Base-by-base conservation (phyloP, 2,888 invertebrate species). In the Dicycla oo region DNA sequence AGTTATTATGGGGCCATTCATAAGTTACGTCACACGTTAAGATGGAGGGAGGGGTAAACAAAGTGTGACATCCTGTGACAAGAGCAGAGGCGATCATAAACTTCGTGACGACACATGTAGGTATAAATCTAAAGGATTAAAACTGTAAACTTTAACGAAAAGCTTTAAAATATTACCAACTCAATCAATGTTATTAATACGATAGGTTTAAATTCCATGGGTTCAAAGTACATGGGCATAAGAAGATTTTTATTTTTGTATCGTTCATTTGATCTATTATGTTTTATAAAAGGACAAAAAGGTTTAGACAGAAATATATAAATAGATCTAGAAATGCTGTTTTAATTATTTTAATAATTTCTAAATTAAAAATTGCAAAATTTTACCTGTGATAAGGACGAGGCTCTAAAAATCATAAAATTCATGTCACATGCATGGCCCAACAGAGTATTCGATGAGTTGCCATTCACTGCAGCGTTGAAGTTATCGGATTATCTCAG, bases 401-500 rank as follows among this genome's bases (percentile, higher is more conserved):
- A 51, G 13, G 56, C 20, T 57, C 7, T 57, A 57, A 57, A n/a
- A 30, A 7, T 20, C 3, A 20, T 56, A 13, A 20, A 20, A 34
- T 8, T n/a, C 15, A 1, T 57, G 34, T 38, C 34, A 57, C 15
- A 34, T 57, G 4, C 15, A 34, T 13, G 34, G n/a, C 2, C 23
- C 47, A 10, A 10, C 6, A 51, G 7, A 57, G 49, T 20, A 34
- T 58, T 49, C 49, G 40, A 45, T 54, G 58, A 67, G 38, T 72
- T 53, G 40, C 30, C n/a, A 63, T 60, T 67, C 53, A n/a, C 20
- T 26, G 18, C 57, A 49, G 23, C 13, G 30, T 49, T n/a, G 43
- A 11, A 8, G 20, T 70, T 62, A 70, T 66, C 51, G 40, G 60
- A 67, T 71, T 65, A 40, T 34, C n/a, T 20, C 53, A 54, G 47